Evolutionary conservation across 2,797 vertebrate genomes (phyloP).

Genomic region (Hirundo rustica): DNA sequence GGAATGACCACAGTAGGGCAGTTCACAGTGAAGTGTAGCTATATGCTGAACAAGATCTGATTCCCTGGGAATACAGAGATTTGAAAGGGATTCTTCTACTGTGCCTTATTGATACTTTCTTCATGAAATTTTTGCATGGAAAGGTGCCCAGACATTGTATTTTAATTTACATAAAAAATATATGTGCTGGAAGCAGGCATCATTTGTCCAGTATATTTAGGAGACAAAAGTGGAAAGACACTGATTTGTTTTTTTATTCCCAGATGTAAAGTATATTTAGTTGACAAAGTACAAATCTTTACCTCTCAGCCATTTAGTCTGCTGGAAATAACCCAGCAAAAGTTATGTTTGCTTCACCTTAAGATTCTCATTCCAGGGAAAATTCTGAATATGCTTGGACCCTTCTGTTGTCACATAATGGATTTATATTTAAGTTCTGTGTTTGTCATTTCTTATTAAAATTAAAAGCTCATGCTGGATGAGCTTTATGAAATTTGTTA

Average conservation of each 20-base stretch:
- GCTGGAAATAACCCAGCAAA: neutral
- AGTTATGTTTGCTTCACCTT: neutral
- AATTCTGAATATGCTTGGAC: neutral
- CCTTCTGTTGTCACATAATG: neutral
- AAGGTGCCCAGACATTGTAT: neutral
- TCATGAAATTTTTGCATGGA: neutral
- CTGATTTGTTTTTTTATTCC: neutral
- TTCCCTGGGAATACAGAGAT: neutral
- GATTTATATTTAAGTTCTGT: neutral
- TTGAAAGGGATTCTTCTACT: neutral
- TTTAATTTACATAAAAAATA: neutral
- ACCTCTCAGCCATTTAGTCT: neutral
- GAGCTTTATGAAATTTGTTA: too few species aligned
- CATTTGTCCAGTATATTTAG: neutral
- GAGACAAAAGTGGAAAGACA: neutral
- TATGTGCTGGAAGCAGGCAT: neutral
- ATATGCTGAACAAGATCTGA: neutral
- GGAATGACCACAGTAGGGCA: neutral
- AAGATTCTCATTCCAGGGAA: neutral
- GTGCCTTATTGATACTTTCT: neutral
- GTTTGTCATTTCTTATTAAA: neutral
- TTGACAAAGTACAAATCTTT: neutral
- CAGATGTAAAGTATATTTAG: neutral
- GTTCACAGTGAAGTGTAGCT: neutral
- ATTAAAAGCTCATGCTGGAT: neutral